Evolutionary conservation across 2,797 vertebrate species (phyloP).

Genomic region (Rhabdophis nuchalis): DNA sequence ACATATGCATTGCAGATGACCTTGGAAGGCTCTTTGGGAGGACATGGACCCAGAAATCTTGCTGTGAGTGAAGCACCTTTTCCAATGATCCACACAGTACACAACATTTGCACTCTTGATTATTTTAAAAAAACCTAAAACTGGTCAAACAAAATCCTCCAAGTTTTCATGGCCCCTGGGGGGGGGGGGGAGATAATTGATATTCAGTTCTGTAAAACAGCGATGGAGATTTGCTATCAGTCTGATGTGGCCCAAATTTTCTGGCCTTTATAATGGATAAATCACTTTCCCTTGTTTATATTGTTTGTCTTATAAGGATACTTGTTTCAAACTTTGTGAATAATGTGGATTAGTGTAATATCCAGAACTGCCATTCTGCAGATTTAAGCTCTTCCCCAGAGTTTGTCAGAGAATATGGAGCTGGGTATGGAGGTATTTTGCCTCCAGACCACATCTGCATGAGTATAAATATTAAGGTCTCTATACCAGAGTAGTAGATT

Average conservation of each 20-base stretch:
- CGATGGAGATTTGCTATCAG: not conserved
- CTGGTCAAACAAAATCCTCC: not conserved
- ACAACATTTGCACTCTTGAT: not conserved
- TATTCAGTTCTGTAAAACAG: not conserved
- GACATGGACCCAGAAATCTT: not conserved
- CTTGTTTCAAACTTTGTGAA: not conserved
- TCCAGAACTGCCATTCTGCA: not conserved
- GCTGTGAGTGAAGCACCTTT: not conserved
- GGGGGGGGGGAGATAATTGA: not conserved
- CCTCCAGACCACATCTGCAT: not conserved
- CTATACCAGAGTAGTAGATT: not conserved
- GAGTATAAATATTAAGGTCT: not conserved
- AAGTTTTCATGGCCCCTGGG: not conserved
- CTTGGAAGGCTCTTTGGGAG: not conserved
- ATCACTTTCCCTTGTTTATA: not conserved
- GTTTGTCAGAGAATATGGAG: not conserved
- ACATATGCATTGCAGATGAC: not conserved
- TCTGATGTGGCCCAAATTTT: not conserved
- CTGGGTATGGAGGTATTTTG: not conserved
- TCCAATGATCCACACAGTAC: not conserved
- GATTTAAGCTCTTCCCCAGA: not conserved
- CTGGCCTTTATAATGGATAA: not conserved
- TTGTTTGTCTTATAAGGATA: not conserved
- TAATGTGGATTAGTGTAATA: not conserved
- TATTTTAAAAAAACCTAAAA: not conserved